Conservation (phyloP, 30 jellyfish, hydroid and myxozoan genomes). For the Aurelia sp. region DNA sequence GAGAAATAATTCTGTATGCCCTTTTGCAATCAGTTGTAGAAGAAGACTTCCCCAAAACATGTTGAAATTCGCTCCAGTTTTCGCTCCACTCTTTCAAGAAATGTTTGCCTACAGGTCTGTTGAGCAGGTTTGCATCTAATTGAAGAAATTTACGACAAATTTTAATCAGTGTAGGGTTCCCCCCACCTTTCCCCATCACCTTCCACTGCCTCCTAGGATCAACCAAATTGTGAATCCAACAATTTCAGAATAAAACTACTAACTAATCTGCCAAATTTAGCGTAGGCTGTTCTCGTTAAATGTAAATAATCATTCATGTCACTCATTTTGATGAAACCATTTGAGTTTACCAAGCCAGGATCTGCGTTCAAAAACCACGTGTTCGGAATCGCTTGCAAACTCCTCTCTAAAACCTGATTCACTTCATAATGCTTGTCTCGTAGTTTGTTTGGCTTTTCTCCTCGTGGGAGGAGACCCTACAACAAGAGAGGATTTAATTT, state of each 20-base stretch:
- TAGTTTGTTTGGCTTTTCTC: slow-evolving; percentile 80
- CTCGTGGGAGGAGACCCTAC: slow-evolving; percentile 92
- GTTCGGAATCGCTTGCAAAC: slow-evolving; percentile 73
- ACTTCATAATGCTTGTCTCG: slow-evolving; percentile 77
- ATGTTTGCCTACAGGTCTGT: too few relatives aligned
- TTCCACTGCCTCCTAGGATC: too few relatives aligned
- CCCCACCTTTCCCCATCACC: too few relatives aligned
- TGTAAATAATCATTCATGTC: slow-evolving; percentile 90
- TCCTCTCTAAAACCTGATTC: slow-evolving; percentile 53
- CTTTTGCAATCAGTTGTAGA: too few relatives aligned
- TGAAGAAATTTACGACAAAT: too few relatives aligned
- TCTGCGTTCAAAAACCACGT: slow-evolving; percentile 76
- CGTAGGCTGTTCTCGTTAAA: slow-evolving; percentile 72
- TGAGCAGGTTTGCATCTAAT: too few relatives aligned
- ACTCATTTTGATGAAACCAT: slow-evolving; percentile 68
- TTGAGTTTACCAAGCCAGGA: slow-evolving; percentile 85
- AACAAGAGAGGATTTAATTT: background rate
- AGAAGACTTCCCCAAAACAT: too few relatives aligned
- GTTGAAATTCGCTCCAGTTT: too few relatives aligned
- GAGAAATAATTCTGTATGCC: too few relatives aligned
- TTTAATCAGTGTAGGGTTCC: too few relatives aligned
- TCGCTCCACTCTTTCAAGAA: too few relatives aligned
- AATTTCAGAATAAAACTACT: slow-evolving; percentile 6
- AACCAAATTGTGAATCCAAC: background rate
- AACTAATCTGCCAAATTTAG: slow-evolving; percentile 30